These are phyloP conservation scores for Bombus pascuorum DNA, from an alignment of 1,140 invertebrate species.

Conservation along the genomic window DNA sequence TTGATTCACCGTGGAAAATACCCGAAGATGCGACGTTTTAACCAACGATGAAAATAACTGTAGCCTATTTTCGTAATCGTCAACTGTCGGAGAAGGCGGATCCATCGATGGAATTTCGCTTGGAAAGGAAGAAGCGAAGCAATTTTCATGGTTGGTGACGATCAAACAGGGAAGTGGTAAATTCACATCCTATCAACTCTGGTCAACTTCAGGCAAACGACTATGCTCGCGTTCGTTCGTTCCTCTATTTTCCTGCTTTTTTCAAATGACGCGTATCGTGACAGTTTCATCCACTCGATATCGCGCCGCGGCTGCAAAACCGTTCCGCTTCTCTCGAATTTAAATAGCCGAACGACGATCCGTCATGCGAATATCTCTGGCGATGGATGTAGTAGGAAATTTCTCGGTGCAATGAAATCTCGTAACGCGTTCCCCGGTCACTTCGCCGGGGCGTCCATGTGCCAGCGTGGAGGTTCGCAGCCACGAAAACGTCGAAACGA, in stretches of 20 bases:
- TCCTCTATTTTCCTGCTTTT: not conserved
- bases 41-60: too few relatives aligned
- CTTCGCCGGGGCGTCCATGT: not conserved
- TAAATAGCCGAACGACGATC: slow-evolving; percentile 64
- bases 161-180: not conserved
- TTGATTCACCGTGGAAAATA: too few relatives aligned
- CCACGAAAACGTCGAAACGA: slow-evolving; percentile 67
- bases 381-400: slow-evolving; percentile 46
- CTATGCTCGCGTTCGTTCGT: not conserved
- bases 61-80: too few relatives aligned
- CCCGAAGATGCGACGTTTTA: too few relatives aligned
- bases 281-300: slow-evolving; percentile 63
- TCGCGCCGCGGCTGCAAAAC: slow-evolving; percentile 18
- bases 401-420: slow-evolving; percentile 64
- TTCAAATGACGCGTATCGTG: slow-evolving; percentile 23
- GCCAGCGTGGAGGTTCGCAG: not conserved
- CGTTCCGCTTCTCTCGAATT: slow-evolving; percentile 51
- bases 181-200: not conserved
- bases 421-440: slow-evolving; percentile 14
- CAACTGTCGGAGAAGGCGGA: too few relatives aligned
- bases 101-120: too few relatives aligned
- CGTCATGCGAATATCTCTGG: slow-evolving; percentile 48
- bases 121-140: not conserved
- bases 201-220: not conserved
- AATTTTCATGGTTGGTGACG: not conserved